These are phyloP conservation scores for Tetragnatha montana DNA, from an alignment of 2,888 invertebrate genomes.

Conservation along the genomic window DNA sequence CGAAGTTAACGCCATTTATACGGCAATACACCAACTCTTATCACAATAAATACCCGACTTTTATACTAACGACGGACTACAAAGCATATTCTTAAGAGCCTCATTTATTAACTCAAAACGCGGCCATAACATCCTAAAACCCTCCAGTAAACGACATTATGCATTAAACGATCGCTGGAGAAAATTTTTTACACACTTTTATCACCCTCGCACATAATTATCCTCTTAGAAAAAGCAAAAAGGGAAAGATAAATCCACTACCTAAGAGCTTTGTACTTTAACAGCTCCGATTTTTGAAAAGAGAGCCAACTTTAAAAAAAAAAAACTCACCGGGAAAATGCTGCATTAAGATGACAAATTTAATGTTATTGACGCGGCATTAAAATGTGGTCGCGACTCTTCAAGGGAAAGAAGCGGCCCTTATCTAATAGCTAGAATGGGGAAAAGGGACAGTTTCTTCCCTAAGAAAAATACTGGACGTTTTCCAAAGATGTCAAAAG, in stretches of 20 bases:
- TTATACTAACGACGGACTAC: too few species aligned
- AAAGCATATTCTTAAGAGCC: background rate
- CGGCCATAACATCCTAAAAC: background rate
- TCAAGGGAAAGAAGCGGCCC: background rate
- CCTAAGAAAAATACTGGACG: constrained; percentile 13
- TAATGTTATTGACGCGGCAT: constrained; percentile 30
- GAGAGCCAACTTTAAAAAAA: background rate
- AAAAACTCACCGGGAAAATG: background rate
- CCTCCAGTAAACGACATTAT: background rate
- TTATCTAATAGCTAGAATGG: background rate
- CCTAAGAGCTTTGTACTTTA: background rate
- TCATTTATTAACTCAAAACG: background rate
- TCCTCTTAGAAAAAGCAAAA: background rate
- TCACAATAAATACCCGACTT: too few species aligned
- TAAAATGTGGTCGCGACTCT: background rate
- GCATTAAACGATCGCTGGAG: background rate
- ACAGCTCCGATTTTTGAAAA: background rate
- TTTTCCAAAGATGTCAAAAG: constrained; percentile 4
- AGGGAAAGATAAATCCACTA: background rate
- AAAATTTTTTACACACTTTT: background rate
- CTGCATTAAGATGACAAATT: background rate
- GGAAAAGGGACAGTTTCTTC: background rate
- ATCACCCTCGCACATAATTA: background rate
- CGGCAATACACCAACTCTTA: too few species aligned
- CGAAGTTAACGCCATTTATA: too few species aligned